Conservation (phyloP, 2,888 invertebrate species). For the Aleiodes leptofemur region DNA sequence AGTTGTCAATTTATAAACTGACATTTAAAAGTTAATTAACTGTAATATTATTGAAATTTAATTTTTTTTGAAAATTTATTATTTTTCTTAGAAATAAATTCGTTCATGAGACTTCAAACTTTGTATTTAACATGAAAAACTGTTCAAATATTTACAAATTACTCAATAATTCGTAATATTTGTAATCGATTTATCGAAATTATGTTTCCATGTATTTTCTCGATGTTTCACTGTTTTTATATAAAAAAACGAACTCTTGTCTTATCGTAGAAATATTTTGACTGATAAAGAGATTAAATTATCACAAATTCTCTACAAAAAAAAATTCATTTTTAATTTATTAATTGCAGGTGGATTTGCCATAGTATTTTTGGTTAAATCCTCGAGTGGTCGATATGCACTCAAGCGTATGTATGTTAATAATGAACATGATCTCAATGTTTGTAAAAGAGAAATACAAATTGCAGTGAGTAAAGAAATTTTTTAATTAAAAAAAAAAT, state of each 20-base stretch:
- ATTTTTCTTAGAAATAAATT: too few species aligned
- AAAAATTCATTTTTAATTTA: conserved; percentile 39
- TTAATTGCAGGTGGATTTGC: conserved; percentile 89
- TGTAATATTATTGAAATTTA: too few species aligned
- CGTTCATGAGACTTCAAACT: too few species aligned
- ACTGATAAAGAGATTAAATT: not conserved
- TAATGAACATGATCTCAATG: conserved; percentile 91
- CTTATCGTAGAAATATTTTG: conserved; percentile 1
- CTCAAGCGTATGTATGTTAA: conserved; percentile 95
- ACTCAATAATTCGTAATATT: too few species aligned
- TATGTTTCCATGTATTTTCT: too few species aligned
- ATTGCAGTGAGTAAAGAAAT: conserved; percentile 84
- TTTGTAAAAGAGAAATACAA: conserved; percentile 92
- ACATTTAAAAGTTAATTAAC: too few species aligned
- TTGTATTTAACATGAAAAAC: too few species aligned
- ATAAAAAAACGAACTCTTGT: not conserved
- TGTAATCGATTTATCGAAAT: too few species aligned
- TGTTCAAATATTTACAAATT: too few species aligned
- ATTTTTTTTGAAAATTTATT: too few species aligned
- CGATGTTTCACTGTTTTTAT: too few species aligned
- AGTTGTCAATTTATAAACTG: too few species aligned
- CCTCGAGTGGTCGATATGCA: conserved; percentile 84
- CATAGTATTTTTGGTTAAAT: conserved; percentile 91
- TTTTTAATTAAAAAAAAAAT: not conserved
- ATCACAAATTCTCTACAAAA: conserved; percentile 26